Evolutionary conservation across 2,797 vertebrate genomes (phyloP).

Genomic region (Siniperca undulata): DNA sequence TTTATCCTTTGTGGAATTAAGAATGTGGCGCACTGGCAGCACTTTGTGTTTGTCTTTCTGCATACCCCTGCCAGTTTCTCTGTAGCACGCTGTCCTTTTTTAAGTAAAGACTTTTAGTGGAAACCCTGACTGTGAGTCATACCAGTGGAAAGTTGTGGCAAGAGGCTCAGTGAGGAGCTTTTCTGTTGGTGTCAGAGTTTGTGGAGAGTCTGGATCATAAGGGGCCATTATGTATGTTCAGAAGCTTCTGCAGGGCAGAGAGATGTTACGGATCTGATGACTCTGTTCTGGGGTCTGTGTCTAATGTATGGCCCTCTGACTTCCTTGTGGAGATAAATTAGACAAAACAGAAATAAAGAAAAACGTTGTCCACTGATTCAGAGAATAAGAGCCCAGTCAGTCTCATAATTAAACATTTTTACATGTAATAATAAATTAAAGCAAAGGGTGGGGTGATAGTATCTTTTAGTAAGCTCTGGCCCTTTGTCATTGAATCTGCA

Average conservation of each 20-base stretch:
- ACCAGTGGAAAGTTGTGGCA: conserved; percentile 58
- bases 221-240: conserved; percentile 16
- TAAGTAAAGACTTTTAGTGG: conserved; percentile 46
- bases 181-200: conserved; percentile 54
- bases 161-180: conserved; percentile 35
- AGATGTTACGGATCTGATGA: conserved; percentile 6
- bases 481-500: not conserved
- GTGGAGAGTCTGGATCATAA: conserved; percentile 34
- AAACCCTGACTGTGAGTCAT: conserved; percentile 60
- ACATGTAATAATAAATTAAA: not conserved
- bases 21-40: conserved; percentile 25
- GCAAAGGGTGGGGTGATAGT: not conserved
- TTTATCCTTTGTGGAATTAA: conserved; percentile 28
- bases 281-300: conserved; percentile 1
- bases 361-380: not conserved
- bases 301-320: not conserved
- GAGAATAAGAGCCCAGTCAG: not conserved
- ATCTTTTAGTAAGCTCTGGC: too few species aligned
- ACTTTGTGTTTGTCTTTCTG: conserved; percentile 45
- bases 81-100: conserved; percentile 16
- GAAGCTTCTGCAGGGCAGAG: not conserved
- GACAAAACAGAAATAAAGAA: not conserved
- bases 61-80: conserved; percentile 29
- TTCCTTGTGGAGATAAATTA: conserved; percentile 3
- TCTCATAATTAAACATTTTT: not conserved